Base-by-base conservation (phyloP, 1,140 invertebrate genomes). In the Geopemphigus sp. region DNA sequence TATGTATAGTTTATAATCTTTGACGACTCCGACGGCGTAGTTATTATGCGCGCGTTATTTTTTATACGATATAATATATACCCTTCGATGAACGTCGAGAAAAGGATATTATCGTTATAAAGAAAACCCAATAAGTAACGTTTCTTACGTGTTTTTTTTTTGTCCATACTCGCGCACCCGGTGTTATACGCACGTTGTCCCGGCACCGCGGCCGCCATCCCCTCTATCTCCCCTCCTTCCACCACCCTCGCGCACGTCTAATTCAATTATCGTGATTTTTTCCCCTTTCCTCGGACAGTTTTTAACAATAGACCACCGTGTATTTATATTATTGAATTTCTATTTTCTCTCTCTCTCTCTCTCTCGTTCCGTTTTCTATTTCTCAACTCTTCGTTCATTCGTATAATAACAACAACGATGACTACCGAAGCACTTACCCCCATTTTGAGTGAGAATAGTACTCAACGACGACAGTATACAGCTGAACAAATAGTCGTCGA, bases 211-310 rank as follows among this genome's bases (percentile, higher is more conserved):
- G 47, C 47, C 47, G 8, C 47, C 53, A 56, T 56, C 5, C 3
- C 32, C 8, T 4, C 3, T 8, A 39, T 4, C 32, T 3, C 32
- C 32, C 32, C 54, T 1, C 54, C 19, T 1, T 6, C 22, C 64
- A 6, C 17, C 66, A 39, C 39, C 22, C 22, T 47, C 66, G 66
- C 45, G 50, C 45, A 68, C 66, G 66, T 68, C 45, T 68, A 68
- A 68, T 68, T 68, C 66, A 68, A 68, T 68, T 68, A 68, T 68
- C 66, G 45, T 50, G 66, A 50, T 68, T 68, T 50, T 50, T 24
- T 14, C 39, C 39, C 66, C 45, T 24, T 24, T 68, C 39, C 66
- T 50, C 22, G 66, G 66, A 68, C 66, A 68, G 66, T 68, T 50
- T 68, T 68, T 68, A 68, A 68, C 66, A 68, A 68, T 68, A 26